These are phyloP conservation scores for Sphaerophoria rueppellii DNA, from an alignment of 2,888 invertebrate genomes.

Conservation along the genomic window DNA sequence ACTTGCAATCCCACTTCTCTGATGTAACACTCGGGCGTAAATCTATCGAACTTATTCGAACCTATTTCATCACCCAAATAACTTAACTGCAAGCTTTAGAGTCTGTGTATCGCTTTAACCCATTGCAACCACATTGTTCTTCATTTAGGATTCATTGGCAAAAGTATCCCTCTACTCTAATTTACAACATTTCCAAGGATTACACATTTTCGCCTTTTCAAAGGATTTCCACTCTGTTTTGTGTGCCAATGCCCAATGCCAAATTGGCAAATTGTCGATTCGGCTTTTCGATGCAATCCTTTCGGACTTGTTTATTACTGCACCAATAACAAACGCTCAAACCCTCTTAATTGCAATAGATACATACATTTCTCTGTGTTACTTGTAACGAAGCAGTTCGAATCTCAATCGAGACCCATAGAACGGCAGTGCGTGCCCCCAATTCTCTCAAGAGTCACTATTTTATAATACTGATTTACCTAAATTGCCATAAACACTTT, in stretches of 20 bases:
- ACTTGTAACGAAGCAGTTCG: neutral
- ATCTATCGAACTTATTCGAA: constrained; percentile 9
- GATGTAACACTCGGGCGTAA: neutral
- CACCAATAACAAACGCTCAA: neutral
- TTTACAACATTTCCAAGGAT: constrained; percentile 59
- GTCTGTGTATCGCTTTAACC: neutral
- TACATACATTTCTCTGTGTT: too few relatives aligned
- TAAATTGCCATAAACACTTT: constrained; percentile 63
- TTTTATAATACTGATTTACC: constrained; percentile 58
- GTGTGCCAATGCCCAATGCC: constrained; percentile 24
- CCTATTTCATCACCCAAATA: constrained; percentile 12
- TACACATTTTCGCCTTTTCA: constrained; percentile 32
- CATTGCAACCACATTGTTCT: neutral
- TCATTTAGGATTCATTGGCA: constrained; percentile 44
- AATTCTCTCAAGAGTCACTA: constrained; percentile 21
- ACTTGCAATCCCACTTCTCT: neutral
- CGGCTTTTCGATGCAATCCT: constrained; percentile 52
- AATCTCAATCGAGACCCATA: neutral
- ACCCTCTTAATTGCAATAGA: neutral
- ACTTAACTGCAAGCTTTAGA: neutral
- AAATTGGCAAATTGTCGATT: constrained; percentile 64
- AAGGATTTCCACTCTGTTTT: constrained; percentile 1
- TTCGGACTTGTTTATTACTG: constrained; percentile 53
- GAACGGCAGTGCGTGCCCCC: constrained; percentile 52
- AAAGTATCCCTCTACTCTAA: constrained; percentile 48